A percentile compares a stretch with the other conserved stretches of the same genome.
Conservation (phyloP, 1,140 invertebrate species). For the Drosophila kanapiae region DNA sequence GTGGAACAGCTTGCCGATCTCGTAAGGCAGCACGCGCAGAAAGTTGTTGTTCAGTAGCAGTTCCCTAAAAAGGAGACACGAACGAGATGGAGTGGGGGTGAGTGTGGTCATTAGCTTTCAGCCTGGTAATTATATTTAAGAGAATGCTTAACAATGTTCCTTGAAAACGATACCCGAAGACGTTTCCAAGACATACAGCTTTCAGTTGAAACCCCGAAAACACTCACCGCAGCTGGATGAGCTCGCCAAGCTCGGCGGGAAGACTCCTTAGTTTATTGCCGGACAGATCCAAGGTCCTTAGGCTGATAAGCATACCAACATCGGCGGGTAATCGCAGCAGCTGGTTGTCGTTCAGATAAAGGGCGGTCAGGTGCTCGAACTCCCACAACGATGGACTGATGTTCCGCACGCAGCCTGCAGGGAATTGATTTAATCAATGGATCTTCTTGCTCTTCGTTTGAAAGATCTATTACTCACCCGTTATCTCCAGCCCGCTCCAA, state of each 20-base stretch:
- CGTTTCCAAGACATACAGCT: neutral
- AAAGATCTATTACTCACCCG: constrained; percentile 81
- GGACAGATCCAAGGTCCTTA: constrained; percentile 96
- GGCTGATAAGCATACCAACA: constrained; percentile 92
- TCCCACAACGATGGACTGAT: constrained; percentile 96
- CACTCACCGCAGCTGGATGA: constrained; percentile 94
- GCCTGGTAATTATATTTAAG: neutral
- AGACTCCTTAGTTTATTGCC: constrained; percentile 97
- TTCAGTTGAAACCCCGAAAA: neutral
- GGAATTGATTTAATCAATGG: neutral
- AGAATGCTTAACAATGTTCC: neutral
- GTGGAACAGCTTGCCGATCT: constrained; percentile 99
- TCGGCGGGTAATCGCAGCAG: constrained; percentile 95
- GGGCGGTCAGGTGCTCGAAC: constrained; percentile 94
- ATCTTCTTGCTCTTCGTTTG: neutral
- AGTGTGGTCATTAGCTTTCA: constrained; percentile 13
- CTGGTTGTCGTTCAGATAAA: constrained; percentile 98
- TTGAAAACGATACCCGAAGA: neutral
- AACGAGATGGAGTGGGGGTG: neutral
- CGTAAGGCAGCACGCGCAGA: constrained; percentile 96
- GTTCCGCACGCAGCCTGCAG: constrained; percentile 95
- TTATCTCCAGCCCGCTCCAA: constrained; percentile 93
- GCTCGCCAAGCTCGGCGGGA: constrained; percentile 97
- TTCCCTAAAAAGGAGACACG: constrained; percentile 90
- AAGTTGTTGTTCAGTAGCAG: constrained; percentile 97